A percentile compares a stretch with the other conserved stretches of the same genome.
Evolutionary conservation across 2,888 invertebrate species (phyloP).

Genomic region (Tachina fera): DNA sequence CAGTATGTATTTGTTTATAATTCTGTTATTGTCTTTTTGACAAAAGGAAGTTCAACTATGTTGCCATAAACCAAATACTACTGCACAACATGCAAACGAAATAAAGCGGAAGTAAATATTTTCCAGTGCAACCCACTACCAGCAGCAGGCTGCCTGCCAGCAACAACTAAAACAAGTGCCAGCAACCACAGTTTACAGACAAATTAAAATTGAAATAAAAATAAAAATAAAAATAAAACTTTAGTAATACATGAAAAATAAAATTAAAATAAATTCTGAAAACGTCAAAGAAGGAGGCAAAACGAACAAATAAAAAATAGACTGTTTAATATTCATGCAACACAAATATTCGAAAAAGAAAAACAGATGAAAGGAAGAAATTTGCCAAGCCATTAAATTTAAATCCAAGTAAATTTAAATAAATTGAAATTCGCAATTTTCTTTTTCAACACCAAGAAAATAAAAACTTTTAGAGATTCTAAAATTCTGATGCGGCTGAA

Average conservation of each 20-base stretch:
- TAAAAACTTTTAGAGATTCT: background rate
- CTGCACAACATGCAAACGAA: conserved; percentile 10
- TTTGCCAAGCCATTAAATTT: conserved; percentile 10
- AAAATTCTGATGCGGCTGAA: background rate
- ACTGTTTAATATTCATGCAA: conserved; percentile 39
- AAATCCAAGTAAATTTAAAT: conserved; percentile 6
- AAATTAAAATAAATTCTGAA: conserved; percentile 7
- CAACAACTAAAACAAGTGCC: conserved; percentile 19
- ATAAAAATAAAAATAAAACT: conserved; percentile 38
- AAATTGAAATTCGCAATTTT: background rate
- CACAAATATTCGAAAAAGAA: background rate
- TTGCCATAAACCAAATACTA: conserved; percentile 40
- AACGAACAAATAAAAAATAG: background rate
- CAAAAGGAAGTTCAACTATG: conserved; percentile 45
- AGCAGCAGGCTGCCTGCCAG: conserved; percentile 9
- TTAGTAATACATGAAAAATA: background rate
- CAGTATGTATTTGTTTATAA: background rate
- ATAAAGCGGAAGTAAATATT: conserved; percentile 27
- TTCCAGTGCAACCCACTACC: background rate
- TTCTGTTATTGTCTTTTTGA: conserved; percentile 41
- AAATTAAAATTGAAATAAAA: conserved; percentile 22
- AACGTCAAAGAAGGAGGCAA: background rate
- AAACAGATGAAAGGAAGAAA: background rate
- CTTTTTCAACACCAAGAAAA: background rate
- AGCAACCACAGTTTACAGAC: conserved; percentile 33